phyloP scores from a whole-genome alignment of 2,113 vertebrate species.

The Indicator indicator region DNA sequence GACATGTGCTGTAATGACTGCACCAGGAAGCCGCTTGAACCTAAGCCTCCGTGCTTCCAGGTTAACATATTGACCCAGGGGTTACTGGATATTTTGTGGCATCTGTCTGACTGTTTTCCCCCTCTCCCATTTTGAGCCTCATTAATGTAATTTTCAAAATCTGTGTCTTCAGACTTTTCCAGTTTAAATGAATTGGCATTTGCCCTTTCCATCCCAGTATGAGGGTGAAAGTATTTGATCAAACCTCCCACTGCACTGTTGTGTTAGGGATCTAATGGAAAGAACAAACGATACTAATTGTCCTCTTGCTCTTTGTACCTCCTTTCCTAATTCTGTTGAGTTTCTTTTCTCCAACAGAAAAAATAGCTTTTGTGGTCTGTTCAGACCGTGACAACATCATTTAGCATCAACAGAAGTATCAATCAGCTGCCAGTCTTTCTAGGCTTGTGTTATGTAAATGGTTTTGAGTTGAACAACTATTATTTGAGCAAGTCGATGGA shows the following conservation, averaged over 20 bases:
- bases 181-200: background rate
- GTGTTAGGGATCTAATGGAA: background rate
- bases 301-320: background rate
- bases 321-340: background rate
- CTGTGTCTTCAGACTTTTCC: fast-evolving
- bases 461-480: background rate
- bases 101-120: background rate
- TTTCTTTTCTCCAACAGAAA: background rate
- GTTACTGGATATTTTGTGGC: background rate
- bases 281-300: background rate
- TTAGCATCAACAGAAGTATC: background rate
- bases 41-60: fast-evolving
- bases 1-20: background rate
- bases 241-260: background rate
- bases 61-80: background rate
- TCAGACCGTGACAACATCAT: background rate
- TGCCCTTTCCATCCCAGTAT: background rate
- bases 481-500: background rate
- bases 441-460: background rate
- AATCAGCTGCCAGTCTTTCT: background rate
- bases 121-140: background rate
- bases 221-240: background rate
- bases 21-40: background rate
- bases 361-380: background rate
- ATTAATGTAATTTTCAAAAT: background rate